Conservation (phyloP, 2,888 invertebrate genomes). For the Epirrita christyi region DNA sequence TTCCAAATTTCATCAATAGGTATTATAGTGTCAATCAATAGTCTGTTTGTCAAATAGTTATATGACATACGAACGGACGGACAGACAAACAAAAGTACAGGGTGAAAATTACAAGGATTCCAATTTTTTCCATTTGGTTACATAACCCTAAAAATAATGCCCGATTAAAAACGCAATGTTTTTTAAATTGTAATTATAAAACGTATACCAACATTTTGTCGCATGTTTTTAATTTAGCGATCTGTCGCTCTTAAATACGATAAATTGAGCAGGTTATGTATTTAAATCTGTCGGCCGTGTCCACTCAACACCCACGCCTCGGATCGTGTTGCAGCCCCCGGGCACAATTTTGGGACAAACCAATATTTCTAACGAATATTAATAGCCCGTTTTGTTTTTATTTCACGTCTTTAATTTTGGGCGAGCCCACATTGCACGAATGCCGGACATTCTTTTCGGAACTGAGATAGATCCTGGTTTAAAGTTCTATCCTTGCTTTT, state of each 20-base stretch:
- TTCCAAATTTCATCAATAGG: too few species aligned
- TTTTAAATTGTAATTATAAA: constrained; percentile 4
- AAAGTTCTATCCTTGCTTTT: too few species aligned
- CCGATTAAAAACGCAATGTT: too few species aligned
- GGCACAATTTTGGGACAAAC: constrained; percentile 83
- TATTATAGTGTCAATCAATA: too few species aligned
- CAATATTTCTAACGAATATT: constrained; percentile 84
- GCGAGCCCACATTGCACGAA: constrained; percentile 67
- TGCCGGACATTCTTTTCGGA: constrained; percentile 56
- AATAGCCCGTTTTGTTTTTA: constrained; percentile 77
- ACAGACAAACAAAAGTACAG: too few species aligned
- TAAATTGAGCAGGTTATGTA: constrained; percentile 60
- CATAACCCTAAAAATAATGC: too few species aligned
- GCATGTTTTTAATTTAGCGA: constrained; percentile 63
- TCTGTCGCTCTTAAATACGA: constrained; percentile 52
- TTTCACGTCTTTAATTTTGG: constrained; percentile 67
- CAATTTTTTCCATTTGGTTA: too few species aligned
- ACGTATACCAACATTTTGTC: constrained; percentile 13
- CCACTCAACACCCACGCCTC: constrained; percentile 75
- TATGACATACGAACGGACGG: too few species aligned
- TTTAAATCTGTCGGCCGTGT: constrained; percentile 56
- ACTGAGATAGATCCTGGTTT: constrained; percentile 32
- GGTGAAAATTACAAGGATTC: too few species aligned
- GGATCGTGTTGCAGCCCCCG: constrained; percentile 78
- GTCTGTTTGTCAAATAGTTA: too few species aligned